Evolutionary conservation across 2,113 vertebrate genomes (phyloP), one percentile per base, ranked within the genome.

Genomic region (Poicephalus meyeri): DNA sequence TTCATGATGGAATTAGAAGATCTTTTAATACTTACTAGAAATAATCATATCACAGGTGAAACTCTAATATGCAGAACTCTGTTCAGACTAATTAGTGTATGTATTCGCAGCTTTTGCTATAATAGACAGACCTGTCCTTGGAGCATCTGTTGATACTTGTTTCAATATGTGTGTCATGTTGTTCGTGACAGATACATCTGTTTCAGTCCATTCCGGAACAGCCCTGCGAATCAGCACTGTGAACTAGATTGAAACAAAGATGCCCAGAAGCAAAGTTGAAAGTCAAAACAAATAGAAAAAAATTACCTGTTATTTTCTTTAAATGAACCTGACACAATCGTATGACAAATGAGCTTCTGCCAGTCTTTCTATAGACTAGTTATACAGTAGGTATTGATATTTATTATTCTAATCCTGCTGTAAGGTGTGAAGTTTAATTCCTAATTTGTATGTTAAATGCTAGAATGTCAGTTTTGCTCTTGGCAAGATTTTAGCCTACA

Each of bases 131-230:
- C 58, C 64, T 91, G 85, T 89, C 91, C 74, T 83, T 85, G 80
- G 89, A 94, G 85, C 86, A 85, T 93, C 80, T 92, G 80, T 46
- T 88, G 42, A 11, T 94, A 26, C 65, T 93, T 95, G 39, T 96
- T 93, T 87, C 66, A 58, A 14, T 89, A 86, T 60, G 88, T 1
- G 3, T 82, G 68, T 73, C 72, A 19, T 65, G 24, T 33, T 63
- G 80, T 50, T 63, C 13, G 3, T 78, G 81, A 80, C 86, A 90
- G 42, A 41, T 65, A 8, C 16, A 26, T 66, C 52, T 53, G 16
- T 84, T 80, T 71, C 80, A 66, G 33, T 73, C 74, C 39, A 6
- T 49, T 74, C 39, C 64, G 50, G 77, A 70, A n/a, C 13, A 80
- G 78, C 64, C 8, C 77, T 68, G 21, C 63, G 81, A 89, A 69